Conservation (phyloP, 2,888 invertebrate genomes). For the Sialis fuliginosa region DNA sequence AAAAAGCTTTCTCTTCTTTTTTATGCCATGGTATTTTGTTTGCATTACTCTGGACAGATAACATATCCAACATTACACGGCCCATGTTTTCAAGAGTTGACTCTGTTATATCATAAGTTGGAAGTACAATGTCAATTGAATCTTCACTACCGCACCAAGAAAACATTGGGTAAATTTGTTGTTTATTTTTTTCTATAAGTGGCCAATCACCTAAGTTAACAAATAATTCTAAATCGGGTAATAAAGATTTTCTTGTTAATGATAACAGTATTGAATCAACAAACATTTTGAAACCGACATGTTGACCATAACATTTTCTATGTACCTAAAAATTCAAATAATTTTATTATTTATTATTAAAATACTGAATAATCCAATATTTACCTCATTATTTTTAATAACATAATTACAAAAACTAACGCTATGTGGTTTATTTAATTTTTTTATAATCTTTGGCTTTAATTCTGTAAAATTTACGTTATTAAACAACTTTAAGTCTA, state of each 20-base stretch:
- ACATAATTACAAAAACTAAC: slow-evolving; percentile 83
- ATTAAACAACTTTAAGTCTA: slow-evolving; percentile 51
- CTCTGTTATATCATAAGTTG: slow-evolving; percentile 90
- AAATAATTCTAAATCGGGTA: slow-evolving; percentile 82
- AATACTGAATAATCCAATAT: not conserved
- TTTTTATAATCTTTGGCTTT: slow-evolving; percentile 42
- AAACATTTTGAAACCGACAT: slow-evolving; percentile 93
- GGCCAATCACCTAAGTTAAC: slow-evolving; percentile 96
- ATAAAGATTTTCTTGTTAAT: slow-evolving; percentile 53
- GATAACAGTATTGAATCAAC: slow-evolving; percentile 75
- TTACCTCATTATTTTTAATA: slow-evolving; percentile 55
- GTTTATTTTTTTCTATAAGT: slow-evolving; percentile 35
- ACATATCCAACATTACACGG: slow-evolving; percentile 73
- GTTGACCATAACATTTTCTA: slow-evolving; percentile 81
- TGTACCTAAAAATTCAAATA: slow-evolving; percentile 33
- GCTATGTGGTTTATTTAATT: slow-evolving; percentile 60
- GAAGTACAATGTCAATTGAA: slow-evolving; percentile 76
- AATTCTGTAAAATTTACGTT: slow-evolving; percentile 50
- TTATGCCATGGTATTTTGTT: slow-evolving; percentile 49
- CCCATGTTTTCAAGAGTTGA: slow-evolving; percentile 87
- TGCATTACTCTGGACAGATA: slow-evolving; percentile 71
- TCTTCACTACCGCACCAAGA: slow-evolving; percentile 92
- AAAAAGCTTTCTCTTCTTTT: slow-evolving; percentile 62
- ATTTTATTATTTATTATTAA: slow-evolving; percentile 1
- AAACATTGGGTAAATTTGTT: slow-evolving; percentile 55